Base-by-base conservation (phyloP, 2,888 invertebrate genomes). In the Ophioninae sp. region DNA sequence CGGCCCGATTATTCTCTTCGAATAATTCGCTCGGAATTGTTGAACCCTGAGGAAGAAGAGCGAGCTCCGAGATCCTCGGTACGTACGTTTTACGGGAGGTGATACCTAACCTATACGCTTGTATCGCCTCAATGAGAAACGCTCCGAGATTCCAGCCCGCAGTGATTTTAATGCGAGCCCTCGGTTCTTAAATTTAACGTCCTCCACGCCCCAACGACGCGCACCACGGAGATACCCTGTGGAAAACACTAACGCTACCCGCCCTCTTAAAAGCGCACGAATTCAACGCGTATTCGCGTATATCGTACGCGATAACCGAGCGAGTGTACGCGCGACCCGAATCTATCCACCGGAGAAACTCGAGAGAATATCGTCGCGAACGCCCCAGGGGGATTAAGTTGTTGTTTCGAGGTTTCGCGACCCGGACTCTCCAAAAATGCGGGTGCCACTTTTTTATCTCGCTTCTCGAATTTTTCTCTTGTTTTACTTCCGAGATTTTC, bases 101-200 rank as follows among this genome's bases (percentile, higher is more conserved):
- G n/a, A n/a, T n/a, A n/a, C n/a, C n/a, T n/a, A n/a, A n/a, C 13
- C 57, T 39, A 39, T 57, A 79, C 57, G 39, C 56, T 72, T 72
- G 76, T 78, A n/a, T 20, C 21, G 78, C 75, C 61, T 65, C 81
- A 70, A 83, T 70, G 86, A 84, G 85, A 82, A 82, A 86, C 78
- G 77, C 85, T 85, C 84, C 84, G 87, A 88, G 89, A 89, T 88
- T 87, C 88, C 87, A 82, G 84, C 80, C 74, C 86, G 90, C 89
- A 89, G 90, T 91, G 91, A 91, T 91, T 91, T 91, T 91, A 90
- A 90, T 90, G 89, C 88, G 88, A 87, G 87, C 79, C 74, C 86
- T 75, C 78, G 88, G 87, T 89, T 90, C 89, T 88, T 89, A 89
- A 90, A 90, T 91, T 90, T 90, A 87, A 88, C 87, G 87, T 87